These are phyloP conservation scores for Brachyalestes nurse DNA, from an alignment of 2,797 vertebrate genomes.

Conservation along the genomic window DNA sequence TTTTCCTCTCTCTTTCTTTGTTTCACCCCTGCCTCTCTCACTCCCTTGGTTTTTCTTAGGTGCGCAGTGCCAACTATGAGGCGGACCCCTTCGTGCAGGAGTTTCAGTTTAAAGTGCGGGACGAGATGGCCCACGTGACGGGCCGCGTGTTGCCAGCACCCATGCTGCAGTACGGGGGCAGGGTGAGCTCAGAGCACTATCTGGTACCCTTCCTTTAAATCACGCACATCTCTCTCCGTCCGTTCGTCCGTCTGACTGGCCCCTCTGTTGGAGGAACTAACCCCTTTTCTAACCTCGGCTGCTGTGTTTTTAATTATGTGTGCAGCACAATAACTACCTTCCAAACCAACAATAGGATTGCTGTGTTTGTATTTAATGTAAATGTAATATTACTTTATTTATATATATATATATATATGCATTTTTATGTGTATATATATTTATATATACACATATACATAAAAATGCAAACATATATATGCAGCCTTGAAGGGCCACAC, in stretches of 20 bases:
- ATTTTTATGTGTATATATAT: too few species aligned
- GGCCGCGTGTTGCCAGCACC: slow-evolving; percentile 97
- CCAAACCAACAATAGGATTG: neutral
- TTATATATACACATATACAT: too few species aligned
- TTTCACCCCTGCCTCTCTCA: neutral
- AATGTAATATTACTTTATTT: too few species aligned
- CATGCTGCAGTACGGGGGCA: slow-evolving; percentile 98
- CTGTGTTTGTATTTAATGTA: neutral
- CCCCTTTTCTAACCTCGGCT: slow-evolving; percentile 36
- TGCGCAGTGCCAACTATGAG: slow-evolving; percentile 98
- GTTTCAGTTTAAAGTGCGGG: slow-evolving; percentile 97
- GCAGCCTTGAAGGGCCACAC: neutral
- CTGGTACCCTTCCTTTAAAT: slow-evolving; percentile 81
- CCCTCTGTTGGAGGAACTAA: slow-evolving; percentile 51
- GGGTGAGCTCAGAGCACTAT: slow-evolving; percentile 90
- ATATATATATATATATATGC: too few species aligned
- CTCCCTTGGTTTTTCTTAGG: slow-evolving; percentile 72
- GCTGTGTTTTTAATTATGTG: slow-evolving; percentile 15
- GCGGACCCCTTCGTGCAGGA: slow-evolving; percentile 97
- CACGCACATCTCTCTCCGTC: slow-evolving; percentile 75
- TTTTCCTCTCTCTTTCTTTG: neutral
- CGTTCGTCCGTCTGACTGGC: slow-evolving; percentile 64
- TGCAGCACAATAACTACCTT: slow-evolving; percentile 47
- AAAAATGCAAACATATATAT: too few species aligned
- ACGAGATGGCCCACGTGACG: slow-evolving; percentile 99